Evolutionary conservation across 2,888 invertebrate species (phyloP).

Genomic region (Melinopterus prodromus): DNA sequence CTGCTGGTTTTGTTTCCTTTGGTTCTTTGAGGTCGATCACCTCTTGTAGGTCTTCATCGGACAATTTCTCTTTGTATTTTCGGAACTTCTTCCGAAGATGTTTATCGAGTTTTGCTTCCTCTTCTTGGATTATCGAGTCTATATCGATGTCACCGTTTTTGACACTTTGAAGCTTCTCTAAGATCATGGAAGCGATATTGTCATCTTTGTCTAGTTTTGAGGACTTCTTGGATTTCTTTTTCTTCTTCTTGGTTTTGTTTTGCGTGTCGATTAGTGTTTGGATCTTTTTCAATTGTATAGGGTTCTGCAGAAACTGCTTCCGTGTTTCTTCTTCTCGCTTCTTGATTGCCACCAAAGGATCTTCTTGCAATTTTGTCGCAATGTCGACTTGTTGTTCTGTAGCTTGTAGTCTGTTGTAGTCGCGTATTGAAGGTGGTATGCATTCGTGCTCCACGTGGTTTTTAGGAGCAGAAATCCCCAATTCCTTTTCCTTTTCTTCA

Average conservation of each 20-base stretch:
- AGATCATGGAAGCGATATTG: conserved; percentile 50
- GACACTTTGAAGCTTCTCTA: conserved; percentile 52
- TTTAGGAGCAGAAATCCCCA: conserved; percentile 61
- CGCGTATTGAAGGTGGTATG: conserved; percentile 77
- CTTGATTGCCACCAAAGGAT: conserved; percentile 89
- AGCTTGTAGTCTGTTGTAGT: conserved; percentile 54
- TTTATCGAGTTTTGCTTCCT: conserved; percentile 68
- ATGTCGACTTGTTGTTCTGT: conserved; percentile 73
- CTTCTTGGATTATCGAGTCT: conserved; percentile 50
- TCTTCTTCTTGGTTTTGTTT: conserved; percentile 64
- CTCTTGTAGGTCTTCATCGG: conserved; percentile 55
- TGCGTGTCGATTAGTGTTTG: conserved; percentile 77
- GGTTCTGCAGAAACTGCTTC: conserved; percentile 87
- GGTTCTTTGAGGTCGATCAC: conserved; percentile 59
- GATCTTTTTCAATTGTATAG: conserved; percentile 87
- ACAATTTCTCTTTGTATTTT: conserved; percentile 68
- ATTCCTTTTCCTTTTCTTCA: conserved; percentile 63
- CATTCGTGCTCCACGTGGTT: conserved; percentile 78
- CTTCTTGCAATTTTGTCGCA: conserved; percentile 89
- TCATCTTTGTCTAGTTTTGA: conserved; percentile 50
- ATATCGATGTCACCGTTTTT: conserved; percentile 41
- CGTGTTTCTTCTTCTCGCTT: conserved; percentile 90
- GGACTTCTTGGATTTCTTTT: conserved; percentile 51
- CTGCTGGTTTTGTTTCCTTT: conserved; percentile 45
- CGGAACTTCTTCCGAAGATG: conserved; percentile 76